Evolutionary conservation across 2,797 vertebrate genomes (phyloP).

Genomic region (Diplodus puntazzo): DNA sequence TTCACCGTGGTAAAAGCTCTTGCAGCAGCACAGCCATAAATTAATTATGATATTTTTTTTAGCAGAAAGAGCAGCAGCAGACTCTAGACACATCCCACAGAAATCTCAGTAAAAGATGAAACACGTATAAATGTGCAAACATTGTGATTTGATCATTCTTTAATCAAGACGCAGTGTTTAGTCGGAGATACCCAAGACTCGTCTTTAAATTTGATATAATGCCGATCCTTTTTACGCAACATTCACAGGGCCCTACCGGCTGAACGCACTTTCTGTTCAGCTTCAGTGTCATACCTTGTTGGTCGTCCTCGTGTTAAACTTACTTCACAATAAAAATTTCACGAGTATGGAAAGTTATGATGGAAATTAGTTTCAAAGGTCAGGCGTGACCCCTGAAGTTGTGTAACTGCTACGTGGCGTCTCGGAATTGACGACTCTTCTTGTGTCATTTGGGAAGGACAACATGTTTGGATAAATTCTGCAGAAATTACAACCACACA

Average conservation of each 20-base stretch:
- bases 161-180: neutral
- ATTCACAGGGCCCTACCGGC: constrained; percentile 7
- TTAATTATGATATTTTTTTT: neutral
- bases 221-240: neutral
- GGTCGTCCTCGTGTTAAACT: neutral
- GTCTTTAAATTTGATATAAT: constrained; percentile 5
- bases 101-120: neutral
- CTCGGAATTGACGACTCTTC: neutral
- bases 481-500: constrained; percentile 1
- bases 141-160: neutral
- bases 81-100: neutral
- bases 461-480: neutral
- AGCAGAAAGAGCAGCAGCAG: neutral
- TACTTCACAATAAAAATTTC: neutral
- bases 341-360: neutral
- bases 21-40: neutral
- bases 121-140: neutral
- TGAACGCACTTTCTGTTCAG: neutral
- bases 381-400: neutral
- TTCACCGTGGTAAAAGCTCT: constrained; percentile 5
- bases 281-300: neutral
- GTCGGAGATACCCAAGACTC: neutral
- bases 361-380: neutral
- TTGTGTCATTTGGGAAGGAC: constrained; percentile 19
- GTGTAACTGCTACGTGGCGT: neutral